phyloP scores from a whole-genome alignment of 2,888 invertebrate species.

The Choreutis nemorana region DNA sequence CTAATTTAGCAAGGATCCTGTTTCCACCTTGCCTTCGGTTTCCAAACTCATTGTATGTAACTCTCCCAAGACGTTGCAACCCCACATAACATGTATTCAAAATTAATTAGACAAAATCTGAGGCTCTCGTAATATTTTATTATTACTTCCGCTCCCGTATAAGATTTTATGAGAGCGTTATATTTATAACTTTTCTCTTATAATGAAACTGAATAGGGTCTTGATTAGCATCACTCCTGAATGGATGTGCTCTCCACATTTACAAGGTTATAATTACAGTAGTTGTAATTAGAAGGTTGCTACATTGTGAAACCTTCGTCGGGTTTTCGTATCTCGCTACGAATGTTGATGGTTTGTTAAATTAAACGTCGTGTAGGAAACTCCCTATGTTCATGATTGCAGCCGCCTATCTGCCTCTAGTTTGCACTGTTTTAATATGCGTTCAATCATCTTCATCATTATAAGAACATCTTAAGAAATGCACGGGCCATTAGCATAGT shows the following conservation, averaged over 20 bases:
- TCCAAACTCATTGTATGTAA: slow-evolving; percentile 55
- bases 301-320: slow-evolving; percentile 39
- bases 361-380: slow-evolving; percentile 49
- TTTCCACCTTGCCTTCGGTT: slow-evolving; percentile 52
- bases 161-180: slow-evolving; percentile 55
- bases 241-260: slow-evolving; percentile 35
- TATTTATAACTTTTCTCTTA: slow-evolving; percentile 57
- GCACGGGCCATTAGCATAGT: neutral
- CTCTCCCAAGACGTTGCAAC: slow-evolving; percentile 60
- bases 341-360: slow-evolving; percentile 55
- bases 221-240: slow-evolving; percentile 52
- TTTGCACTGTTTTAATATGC: slow-evolving; percentile 29
- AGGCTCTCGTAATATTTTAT: slow-evolving; percentile 61
- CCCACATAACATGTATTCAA: slow-evolving; percentile 54
- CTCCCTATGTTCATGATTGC: slow-evolving; percentile 43
- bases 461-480: slow-evolving; percentile 5
- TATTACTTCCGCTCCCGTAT: slow-evolving; percentile 55
- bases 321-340: slow-evolving; percentile 39
- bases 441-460: slow-evolving; percentile 13
- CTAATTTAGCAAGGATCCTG: slow-evolving; percentile 61
- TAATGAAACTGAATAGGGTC: slow-evolving; percentile 53
- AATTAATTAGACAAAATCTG: slow-evolving; percentile 65
- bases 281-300: slow-evolving; percentile 56
- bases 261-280: slow-evolving; percentile 58
- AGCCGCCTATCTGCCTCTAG: slow-evolving; percentile 30